Evolutionary conservation across 1,140 invertebrate species (phyloP), one percentile per base, ranked within the genome.

Genomic region (Brachystomella parvula): DNA sequence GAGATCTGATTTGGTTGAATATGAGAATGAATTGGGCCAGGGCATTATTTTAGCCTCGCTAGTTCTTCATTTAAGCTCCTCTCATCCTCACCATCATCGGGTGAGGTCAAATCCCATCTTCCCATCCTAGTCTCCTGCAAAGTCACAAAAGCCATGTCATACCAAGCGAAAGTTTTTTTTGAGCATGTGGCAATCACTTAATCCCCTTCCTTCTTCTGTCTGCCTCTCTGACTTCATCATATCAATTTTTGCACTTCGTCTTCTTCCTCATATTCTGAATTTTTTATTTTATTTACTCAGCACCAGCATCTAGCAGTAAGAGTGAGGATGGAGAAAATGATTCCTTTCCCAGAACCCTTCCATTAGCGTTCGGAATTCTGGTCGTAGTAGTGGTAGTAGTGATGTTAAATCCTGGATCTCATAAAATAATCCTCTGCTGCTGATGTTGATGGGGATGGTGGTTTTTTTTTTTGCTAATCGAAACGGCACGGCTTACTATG

Each of bases 91-190:
- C 39, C 9, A 44, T 9, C 39, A 44, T 12, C 39, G 39, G 39
- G n/a, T 44, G 39, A 44, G 39, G 39, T 44, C 39, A 44, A 44
- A 44, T 44, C n/a, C 39, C n/a, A 44, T n/a, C n/a, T n/a, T n/a
- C n/a, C n/a, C n/a, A n/a, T n/a, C 39, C 9, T 12, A 44, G 39
- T 44, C 39, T 44, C 39, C 39, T 44, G 9, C 39, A n/a, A 44
- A 9, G 39, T 44, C 39, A n/a, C n/a, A n/a, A n/a, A n/a, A n/a
- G 9, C 39, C n/a, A 12, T n/a, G 39, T 44, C 39, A n/a, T n/a
- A 44, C 9, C 9, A 44, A 44, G n/a, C n/a, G 9, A 44, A 44
- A 12, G 39, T n/a, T 44, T 9, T 44, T 12, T 12, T 12, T 9
- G 39, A 44, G n/a, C 9, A n/a, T 44, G 9, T 9, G 9, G 39